Evolutionary conservation across 2,113 vertebrate genomes (phyloP), one percentile per base, ranked within the genome.

Genomic region (Osmerus eperlanus): DNA sequence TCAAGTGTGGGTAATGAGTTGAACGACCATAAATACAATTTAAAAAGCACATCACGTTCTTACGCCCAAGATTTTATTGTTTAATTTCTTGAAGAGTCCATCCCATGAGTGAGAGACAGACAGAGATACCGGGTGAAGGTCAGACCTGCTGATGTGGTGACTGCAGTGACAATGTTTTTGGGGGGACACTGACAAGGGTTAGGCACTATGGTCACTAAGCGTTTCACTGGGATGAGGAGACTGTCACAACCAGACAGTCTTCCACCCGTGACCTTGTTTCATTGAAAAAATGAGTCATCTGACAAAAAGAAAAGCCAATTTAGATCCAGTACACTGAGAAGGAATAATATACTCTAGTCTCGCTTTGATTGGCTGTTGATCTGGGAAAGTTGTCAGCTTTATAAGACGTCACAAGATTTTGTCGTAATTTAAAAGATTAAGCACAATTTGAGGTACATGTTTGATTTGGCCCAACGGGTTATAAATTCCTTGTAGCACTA

Each of bases 201-300:
- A 92, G 91, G 91, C 91, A 92, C 91, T 84, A 86, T 83, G 89
- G 89, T 90, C 83, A 76, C 86, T 78, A 75, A 85, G 70, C 83
- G 76, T 82, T 85, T 77, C 79, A 85, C 73, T 58, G 84, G 79
- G 74, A 78, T 75, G 23, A 78, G 77, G 78, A 76, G 81, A 75
- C 73, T 78, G 63, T 83, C 73, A 73, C 52, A 71, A 73, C 67
- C 74, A 79, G 70, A 47, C 74, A 73, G 69, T 64, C 74, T 41
- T 68, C 66, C 41, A 66, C 6, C 71, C 80, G 72, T 72, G 60
- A 73, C 78, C 5, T 56, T 55, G 18, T 68, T 74, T 76, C 54
- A 60, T 78, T 77, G 72, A 72, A 60, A 21, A 21, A 71, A 65
- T 61, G 76, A 77, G 66, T 25, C 19, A 64, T 71, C 19, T 47